These are phyloP conservation scores for Cyprinus carpio DNA, from an alignment of 2,113 vertebrate species.

Conservation along the genomic window DNA sequence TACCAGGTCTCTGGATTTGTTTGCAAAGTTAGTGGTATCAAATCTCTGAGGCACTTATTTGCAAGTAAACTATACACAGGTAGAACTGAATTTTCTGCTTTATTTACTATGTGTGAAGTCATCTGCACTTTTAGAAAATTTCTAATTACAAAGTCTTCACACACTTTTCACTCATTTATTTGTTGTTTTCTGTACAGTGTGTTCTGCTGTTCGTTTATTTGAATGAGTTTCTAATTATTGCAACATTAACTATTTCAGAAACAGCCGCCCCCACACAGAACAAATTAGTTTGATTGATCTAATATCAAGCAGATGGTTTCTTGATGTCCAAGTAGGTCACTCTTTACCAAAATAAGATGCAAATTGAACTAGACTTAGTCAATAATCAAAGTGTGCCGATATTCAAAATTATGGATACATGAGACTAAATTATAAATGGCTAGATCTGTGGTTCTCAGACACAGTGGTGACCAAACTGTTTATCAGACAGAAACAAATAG, in stretches of 20 bases:
- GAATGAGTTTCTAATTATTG: neutral
- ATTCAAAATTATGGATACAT: neutral
- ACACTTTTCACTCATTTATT: neutral
- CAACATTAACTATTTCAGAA: neutral
- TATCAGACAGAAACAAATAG: neutral
- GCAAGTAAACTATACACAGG: neutral
- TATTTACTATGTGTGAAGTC: neutral
- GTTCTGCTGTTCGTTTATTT: neutral
- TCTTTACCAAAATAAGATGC: neutral
- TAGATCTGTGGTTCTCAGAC: neutral
- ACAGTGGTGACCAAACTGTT: neutral
- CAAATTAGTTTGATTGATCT: neutral
- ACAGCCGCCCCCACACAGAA: neutral
- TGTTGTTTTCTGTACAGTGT: neutral
- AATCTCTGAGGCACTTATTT: neutral
- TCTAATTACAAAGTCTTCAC: neutral
- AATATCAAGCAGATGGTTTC: neutral
- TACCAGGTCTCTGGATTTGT: neutral
- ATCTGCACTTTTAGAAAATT: neutral
- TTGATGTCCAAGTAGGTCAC: neutral
- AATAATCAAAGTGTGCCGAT: neutral
- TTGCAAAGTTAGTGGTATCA: neutral
- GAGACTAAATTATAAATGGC: neutral
- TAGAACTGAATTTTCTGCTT: neutral
- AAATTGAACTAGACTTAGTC: neutral